Conservation (phyloP, 2,797 vertebrate genomes). For the Hoplostethus atlanticus region DNA sequence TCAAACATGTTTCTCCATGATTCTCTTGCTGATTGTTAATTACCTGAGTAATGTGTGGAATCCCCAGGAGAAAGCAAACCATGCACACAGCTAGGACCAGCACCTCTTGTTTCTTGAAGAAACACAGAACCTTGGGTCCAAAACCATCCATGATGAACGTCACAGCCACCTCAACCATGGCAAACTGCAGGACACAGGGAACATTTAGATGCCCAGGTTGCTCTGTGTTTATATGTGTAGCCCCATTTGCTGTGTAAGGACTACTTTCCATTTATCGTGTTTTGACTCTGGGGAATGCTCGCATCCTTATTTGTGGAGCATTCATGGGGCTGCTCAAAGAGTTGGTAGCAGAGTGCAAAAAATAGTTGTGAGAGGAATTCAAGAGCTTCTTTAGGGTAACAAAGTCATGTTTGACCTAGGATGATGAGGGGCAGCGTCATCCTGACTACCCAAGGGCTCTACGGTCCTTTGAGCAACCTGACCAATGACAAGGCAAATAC, state of each 20-base stretch:
- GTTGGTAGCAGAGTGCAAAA: background rate
- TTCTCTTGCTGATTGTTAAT: background rate
- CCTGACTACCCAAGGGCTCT: too few species aligned
- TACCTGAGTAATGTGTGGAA: slow-evolving; percentile 84
- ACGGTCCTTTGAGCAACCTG: too few species aligned
- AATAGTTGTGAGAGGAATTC: background rate
- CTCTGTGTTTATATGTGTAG: background rate
- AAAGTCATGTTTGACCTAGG: too few species aligned
- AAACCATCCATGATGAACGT: slow-evolving; percentile 83
- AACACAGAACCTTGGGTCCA: slow-evolving; percentile 60
- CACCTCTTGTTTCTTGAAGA: slow-evolving; percentile 81
- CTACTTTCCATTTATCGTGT: background rate
- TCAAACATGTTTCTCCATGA: background rate
- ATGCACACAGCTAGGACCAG: slow-evolving; percentile 74
- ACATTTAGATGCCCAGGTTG: background rate
- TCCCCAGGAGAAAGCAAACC: slow-evolving; percentile 74
- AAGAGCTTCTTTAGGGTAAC: background rate
- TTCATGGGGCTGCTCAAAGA: background rate
- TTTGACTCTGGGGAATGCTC: background rate
- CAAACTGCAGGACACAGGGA: slow-evolving; percentile 75
- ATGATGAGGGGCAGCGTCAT: too few species aligned
- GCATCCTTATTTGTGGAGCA: background rate
- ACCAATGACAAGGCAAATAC: too few species aligned
- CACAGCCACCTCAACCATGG: slow-evolving; percentile 80
- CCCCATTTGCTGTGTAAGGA: background rate